Percentiles rank a stretch among this genome's conserved stretches.
Evolutionary conservation across 2,888 invertebrate genomes (phyloP).

Genomic region (Eilema griseolum): DNA sequence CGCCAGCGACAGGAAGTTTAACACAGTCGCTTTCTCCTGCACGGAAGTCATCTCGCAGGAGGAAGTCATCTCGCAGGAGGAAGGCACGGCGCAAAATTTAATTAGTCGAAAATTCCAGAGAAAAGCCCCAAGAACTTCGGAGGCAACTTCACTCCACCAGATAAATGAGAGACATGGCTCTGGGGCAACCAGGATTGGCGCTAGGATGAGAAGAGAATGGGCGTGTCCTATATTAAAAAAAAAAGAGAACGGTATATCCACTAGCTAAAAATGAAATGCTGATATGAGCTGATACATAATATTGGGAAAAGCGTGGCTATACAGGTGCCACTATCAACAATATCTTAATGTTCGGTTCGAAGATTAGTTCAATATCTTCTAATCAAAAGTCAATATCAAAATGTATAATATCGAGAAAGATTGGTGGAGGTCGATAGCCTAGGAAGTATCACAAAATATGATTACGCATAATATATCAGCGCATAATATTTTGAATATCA

Average conservation of each 20-base stretch:
- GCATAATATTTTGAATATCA: neutral
- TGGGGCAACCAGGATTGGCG: neutral
- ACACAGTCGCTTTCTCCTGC: no score
- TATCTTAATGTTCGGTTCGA: neutral
- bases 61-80: no score
- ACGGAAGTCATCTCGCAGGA: no score
- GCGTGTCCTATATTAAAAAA: no score
- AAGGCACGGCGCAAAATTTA: no score
- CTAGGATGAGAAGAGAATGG: neutral
- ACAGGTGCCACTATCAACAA: neutral
- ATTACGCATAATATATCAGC: neutral
- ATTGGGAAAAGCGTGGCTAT: neutral
- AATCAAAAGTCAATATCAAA: slow-evolving; percentile 4
- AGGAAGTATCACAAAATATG: neutral
- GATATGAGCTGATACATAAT: no score
- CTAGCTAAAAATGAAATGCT: neutral
- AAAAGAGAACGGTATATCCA: no score
- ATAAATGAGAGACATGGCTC: neutral
- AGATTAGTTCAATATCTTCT: slow-evolving; percentile 3
- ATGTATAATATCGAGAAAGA: neutral
- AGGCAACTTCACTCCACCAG: no score
- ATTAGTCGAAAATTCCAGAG: no score
- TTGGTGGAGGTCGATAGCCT: neutral
- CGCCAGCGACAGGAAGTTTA: no score
- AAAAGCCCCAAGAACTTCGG: no score